Evolutionary conservation across 2,113 vertebrate genomes (phyloP).

Genomic region (Aldabrachelys gigantea): DNA sequence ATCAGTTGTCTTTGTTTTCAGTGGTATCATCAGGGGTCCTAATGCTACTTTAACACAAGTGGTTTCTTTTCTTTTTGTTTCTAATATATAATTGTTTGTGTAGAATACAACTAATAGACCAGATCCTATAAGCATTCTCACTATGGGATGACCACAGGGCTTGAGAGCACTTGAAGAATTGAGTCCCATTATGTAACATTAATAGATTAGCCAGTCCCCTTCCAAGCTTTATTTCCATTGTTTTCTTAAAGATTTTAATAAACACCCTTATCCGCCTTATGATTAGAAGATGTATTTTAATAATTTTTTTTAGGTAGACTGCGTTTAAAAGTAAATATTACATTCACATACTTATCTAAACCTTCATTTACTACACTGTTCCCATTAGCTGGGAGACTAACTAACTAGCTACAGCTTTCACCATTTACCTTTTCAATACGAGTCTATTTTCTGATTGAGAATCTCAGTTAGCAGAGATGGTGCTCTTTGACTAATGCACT

Average conservation of each 20-base stretch:
- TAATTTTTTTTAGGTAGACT: not conserved
- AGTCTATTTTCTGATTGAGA: not conserved
- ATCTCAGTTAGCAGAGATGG: not conserved
- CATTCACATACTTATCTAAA: not conserved
- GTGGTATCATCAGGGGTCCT: not conserved
- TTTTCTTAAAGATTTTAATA: not conserved
- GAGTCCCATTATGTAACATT: not conserved
- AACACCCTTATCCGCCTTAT: not conserved
- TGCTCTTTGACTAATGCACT: not conserved
- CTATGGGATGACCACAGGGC: not conserved
- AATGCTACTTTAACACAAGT: accelerated
- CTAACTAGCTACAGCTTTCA: conserved; percentile 6
- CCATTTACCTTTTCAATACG: not conserved
- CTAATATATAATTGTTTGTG: not conserved
- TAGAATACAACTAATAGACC: not conserved
- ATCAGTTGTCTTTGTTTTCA: not conserved
- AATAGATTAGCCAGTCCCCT: not conserved
- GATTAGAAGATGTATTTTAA: not conserved
- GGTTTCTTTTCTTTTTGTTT: not conserved
- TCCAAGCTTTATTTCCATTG: not conserved
- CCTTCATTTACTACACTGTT: not conserved
- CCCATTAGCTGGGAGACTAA: not conserved
- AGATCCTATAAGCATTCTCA: not conserved
- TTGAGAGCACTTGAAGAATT: not conserved
- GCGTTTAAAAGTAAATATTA: not conserved